Percentiles rank a stretch among this genome's conserved stretches.
Evolutionary conservation across 2,888 invertebrate species (phyloP).

Genomic region (Choreutis nemorana): DNA sequence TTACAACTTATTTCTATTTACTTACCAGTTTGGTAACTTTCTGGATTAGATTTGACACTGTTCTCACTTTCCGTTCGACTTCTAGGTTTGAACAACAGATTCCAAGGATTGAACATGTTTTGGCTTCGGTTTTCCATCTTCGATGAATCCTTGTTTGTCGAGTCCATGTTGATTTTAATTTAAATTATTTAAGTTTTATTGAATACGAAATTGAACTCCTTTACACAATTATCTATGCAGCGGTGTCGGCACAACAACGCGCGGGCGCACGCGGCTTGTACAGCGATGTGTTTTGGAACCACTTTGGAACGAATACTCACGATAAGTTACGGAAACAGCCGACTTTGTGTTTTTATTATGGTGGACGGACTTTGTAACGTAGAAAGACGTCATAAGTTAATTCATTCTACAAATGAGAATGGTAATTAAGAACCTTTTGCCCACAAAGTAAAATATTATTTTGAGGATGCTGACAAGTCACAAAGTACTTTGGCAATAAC

Average conservation of each 20-base stretch:
- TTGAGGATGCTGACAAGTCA: too few relatives aligned
- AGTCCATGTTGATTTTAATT: slow-evolving; percentile 30
- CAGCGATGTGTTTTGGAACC: too few relatives aligned
- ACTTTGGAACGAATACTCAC: slow-evolving; percentile 43
- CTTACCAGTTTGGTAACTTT: slow-evolving; percentile 40
- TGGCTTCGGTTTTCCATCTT: slow-evolving; percentile 28
- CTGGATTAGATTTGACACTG: slow-evolving; percentile 37
- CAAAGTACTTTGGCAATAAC: too few relatives aligned
- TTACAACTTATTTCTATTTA: too few relatives aligned
- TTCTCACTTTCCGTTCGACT: slow-evolving; percentile 51
- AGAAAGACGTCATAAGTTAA: slow-evolving; percentile 13
- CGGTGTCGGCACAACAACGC: too few relatives aligned
- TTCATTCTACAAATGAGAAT: too few relatives aligned
- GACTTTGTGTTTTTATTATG: slow-evolving; percentile 28
- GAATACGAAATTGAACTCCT: slow-evolving; percentile 3
- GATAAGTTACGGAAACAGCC: slow-evolving; percentile 37
- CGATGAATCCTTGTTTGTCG: slow-evolving; percentile 28
- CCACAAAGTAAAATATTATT: too few relatives aligned
- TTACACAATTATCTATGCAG: neutral
- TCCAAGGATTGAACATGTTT: slow-evolving; percentile 45
- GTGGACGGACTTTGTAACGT: slow-evolving; percentile 27
- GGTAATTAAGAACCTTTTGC: too few relatives aligned
- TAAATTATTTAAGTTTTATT: neutral
- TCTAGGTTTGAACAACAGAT: slow-evolving; percentile 44
- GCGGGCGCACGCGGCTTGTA: slow-evolving; percentile 25